Percentiles rank a stretch among this genome's conserved stretches.
Evolutionary conservation across 2,113 vertebrate genomes (phyloP).

Genomic region (Microtus ochrogaster): DNA sequence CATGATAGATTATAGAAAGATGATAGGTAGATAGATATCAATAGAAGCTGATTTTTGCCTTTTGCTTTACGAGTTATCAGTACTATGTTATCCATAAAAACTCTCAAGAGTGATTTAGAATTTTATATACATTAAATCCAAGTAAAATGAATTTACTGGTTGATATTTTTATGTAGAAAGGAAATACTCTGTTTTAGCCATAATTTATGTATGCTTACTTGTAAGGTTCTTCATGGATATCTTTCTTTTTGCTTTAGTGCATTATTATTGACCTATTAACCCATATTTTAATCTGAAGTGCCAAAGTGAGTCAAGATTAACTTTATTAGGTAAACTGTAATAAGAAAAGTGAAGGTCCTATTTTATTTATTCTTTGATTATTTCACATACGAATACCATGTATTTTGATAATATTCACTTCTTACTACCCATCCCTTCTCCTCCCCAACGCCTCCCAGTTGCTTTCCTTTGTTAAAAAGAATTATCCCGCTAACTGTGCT

Average conservation of each 20-base stretch:
- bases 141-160: neutral
- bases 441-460: neutral
- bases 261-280: neutral
- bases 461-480: neutral
- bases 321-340: neutral
- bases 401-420: neutral
- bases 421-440: neutral
- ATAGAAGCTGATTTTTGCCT: neutral
- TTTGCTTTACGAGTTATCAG: neutral
- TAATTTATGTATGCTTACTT: neutral
- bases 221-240: neutral
- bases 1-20: neutral
- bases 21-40: neutral
- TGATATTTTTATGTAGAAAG: neutral
- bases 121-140: neutral
- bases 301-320: neutral
- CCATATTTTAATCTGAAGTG: neutral
- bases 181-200: neutral
- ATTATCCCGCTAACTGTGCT: neutral
- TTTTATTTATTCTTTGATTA: neutral
- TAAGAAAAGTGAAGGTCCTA: neutral
- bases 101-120: neutral
- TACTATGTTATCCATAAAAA: neutral
- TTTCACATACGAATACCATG: neutral
- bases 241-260: neutral